Conservation (phyloP, 1,140 invertebrate genomes). For the Heliconius congener region DNA sequence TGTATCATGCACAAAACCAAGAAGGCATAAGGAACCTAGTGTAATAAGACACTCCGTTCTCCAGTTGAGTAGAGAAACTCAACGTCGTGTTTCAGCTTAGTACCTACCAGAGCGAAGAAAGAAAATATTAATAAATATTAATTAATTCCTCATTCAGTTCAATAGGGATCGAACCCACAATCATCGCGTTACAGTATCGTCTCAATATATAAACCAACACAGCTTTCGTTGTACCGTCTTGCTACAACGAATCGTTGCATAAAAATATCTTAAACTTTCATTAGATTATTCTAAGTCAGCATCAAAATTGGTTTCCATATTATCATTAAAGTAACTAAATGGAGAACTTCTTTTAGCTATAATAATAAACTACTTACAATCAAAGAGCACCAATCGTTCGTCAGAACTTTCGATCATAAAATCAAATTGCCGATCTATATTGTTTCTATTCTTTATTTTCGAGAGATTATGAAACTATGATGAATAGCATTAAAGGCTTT, state of each 20-base stretch:
- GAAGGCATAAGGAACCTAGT: too few species aligned
- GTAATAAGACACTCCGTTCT: too few species aligned
- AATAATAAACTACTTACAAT: conserved; percentile 35
- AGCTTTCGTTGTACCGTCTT: too few species aligned
- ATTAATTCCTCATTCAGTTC: too few species aligned
- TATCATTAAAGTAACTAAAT: conserved; percentile 22
- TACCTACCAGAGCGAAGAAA: too few species aligned
- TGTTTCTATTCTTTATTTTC: conserved; percentile 51
- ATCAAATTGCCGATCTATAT: conserved; percentile 51
- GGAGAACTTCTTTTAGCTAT: conserved; percentile 17
- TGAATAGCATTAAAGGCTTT: conserved; percentile 33
- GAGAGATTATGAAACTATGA: conserved; percentile 45
- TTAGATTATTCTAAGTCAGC: conserved; percentile 21
- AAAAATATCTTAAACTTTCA: conserved; percentile 31
- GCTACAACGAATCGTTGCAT: conserved; percentile 1
- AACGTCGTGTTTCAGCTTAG: too few species aligned
- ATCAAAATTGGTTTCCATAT: conserved; percentile 17
- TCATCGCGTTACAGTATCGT: too few species aligned
- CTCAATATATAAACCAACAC: too few species aligned
- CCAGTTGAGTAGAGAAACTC: too few species aligned
- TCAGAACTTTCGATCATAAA: conserved; percentile 51
- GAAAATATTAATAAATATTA: too few species aligned
- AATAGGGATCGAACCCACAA: too few species aligned
- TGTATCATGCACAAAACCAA: too few species aligned
- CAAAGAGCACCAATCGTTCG: conserved; percentile 32